Percentiles rank a stretch among this genome's conserved stretches.
These are phyloP conservation scores for Prietella phreatophila DNA, from an alignment of 2,113 vertebrate genomes.

Conservation along the genomic window DNA sequence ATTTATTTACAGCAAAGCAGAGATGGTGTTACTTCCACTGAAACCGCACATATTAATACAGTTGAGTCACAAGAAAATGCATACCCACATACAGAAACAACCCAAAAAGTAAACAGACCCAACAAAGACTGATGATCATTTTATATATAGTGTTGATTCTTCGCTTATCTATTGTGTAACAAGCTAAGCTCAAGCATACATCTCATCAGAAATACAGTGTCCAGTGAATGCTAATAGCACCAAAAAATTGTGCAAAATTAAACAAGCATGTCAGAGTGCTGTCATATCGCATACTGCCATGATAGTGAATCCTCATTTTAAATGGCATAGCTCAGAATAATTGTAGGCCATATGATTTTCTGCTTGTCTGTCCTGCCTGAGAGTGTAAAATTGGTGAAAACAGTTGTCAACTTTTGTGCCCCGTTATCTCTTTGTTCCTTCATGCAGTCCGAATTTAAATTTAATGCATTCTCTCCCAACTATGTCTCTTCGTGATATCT, in stretches of 20 bases:
- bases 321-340: slow-evolving; percentile 41
- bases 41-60: not conserved
- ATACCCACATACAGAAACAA: not conserved
- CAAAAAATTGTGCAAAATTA: slow-evolving; percentile 32
- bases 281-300: slow-evolving; percentile 22
- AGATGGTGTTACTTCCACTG: not conserved
- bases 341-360: slow-evolving; percentile 18
- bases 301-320: slow-evolving; percentile 34
- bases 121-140: not conserved
- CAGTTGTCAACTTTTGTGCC: slow-evolving; percentile 75
- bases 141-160: not conserved
- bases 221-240: slow-evolving; percentile 23
- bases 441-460: slow-evolving; percentile 78
- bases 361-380: slow-evolving; percentile 33
- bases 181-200: not conserved
- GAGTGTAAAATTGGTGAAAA: slow-evolving; percentile 48
- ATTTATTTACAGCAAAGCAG: not conserved
- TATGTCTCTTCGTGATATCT: slow-evolving; percentile 87
- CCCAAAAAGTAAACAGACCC: not conserved
- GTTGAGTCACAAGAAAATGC: not conserved
- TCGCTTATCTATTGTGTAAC: not conserved
- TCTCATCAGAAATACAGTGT: slow-evolving; percentile 17
- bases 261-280: slow-evolving; percentile 34
- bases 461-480: slow-evolving; percentile 75
- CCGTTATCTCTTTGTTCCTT: slow-evolving; percentile 82